Base-by-base conservation (phyloP, 1,140 invertebrate species). In the Nylanderia fulva region DNA sequence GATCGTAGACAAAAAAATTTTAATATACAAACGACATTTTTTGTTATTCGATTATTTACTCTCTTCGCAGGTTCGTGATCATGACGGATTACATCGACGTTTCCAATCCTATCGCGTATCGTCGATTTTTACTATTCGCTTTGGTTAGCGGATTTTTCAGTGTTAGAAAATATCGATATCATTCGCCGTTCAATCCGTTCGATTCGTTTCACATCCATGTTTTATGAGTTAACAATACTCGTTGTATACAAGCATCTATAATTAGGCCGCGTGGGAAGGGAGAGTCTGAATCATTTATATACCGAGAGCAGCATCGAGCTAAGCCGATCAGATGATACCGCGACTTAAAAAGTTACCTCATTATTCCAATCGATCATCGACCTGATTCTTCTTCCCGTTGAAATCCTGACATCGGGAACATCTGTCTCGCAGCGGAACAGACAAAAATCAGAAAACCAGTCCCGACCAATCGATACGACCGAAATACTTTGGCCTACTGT, bases 361-460 rank as follows among this genome's bases (percentile, higher is more conserved):
- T 82, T 82, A 82, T 27, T 13, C 52, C 77, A n/a, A 82, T 82
- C 77, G 66, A 82, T 82, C 77, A 82, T 82, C 52, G 52, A 82
- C 27, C 66, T 52, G 63, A 79, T 71, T 72, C 36, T 71, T 72
- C 36, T 15, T 52, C 18, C 13, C 29, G 29, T 33, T 56, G 15
- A 24, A 42, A 56, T 11, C 39, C 39, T 39, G 29, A 39, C 52
- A 9, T 18, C 15, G 21, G 15, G 24, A 27, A 21, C 11, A 13
- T 69, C 33, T 33, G 33, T 58, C 18, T 58, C 52, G 36, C 45
- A 79, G 36, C 24, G 36, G 64, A 72, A 82, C 45, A 13, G 36
- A 72, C 36, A 72, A 82, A 82, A 82, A 71, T 72, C 52, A 36
- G 52, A 60, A 58, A 60, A 58, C n/a, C 36, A 72, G 33, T 80